Evolutionary conservation across 2,113 vertebrate species (phyloP).

Genomic region (Bufo gargarizans): DNA sequence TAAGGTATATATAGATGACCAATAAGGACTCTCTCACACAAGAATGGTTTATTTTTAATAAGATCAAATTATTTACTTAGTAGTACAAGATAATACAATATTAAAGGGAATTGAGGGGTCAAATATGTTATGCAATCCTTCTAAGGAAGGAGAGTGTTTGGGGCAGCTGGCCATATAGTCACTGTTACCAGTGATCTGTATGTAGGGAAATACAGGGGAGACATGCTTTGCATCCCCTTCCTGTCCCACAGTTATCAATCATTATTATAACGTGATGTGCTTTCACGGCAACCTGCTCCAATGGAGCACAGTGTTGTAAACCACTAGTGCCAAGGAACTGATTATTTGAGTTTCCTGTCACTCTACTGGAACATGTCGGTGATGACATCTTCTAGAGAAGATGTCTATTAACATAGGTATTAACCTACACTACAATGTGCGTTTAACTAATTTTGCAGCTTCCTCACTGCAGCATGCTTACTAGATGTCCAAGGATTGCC

Average conservation of each 20-base stretch:
- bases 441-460: neutral
- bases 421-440: neutral
- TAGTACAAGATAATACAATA: no score
- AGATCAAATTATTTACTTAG: no score
- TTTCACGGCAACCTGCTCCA: neutral
- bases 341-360: neutral
- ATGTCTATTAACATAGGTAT: neutral
- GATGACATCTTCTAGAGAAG: neutral
- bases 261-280: neutral
- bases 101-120: neutral
- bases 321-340: neutral
- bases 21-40: neutral
- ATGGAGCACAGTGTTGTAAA: neutral
- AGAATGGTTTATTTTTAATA: no score
- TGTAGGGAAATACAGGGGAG: neutral
- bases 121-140: neutral
- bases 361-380: neutral
- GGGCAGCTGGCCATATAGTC: neutral
- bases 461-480: neutral
- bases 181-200: constrained; percentile 9
- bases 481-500: neutral
- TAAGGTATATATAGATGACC: neutral
- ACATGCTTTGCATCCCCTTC: neutral
- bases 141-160: neutral
- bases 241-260: neutral